Percentiles rank a stretch among this genome's conserved stretches.
Evolutionary conservation across 2,888 invertebrate genomes (phyloP).

Genomic region (Beris chalybata): DNA sequence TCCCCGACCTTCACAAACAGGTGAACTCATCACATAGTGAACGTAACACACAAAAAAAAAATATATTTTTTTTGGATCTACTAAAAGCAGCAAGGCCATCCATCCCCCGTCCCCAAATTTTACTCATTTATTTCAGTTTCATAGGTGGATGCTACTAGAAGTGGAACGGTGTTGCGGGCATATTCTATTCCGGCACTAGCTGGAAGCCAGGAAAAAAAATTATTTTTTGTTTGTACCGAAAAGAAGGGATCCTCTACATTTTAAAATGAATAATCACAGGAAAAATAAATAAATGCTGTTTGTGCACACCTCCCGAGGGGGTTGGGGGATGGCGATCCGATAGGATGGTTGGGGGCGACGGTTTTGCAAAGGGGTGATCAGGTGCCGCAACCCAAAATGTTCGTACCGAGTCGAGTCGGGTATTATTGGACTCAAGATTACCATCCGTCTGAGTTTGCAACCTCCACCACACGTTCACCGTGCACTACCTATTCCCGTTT

Average conservation of each 20-base stretch:
- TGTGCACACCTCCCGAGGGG: conserved; percentile 16
- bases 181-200: conserved; percentile 23
- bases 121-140: conserved; percentile 31
- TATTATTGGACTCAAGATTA: too few relatives aligned
- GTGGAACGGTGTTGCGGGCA: conserved; percentile 1
- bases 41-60: conserved; percentile 1
- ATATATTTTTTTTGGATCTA: conserved; percentile 3
- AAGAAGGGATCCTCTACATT: conserved; percentile 12
- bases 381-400: not conserved
- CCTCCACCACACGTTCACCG: not conserved
- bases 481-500: conserved; percentile 18
- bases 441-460: too few relatives aligned
- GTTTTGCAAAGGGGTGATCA: not conserved
- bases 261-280: conserved; percentile 30
- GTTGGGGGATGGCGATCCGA: not conserved
- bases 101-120: not conserved
- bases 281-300: conserved; percentile 31
- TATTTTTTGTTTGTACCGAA: not conserved
- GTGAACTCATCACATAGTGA: conserved; percentile 30
- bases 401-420: not conserved
- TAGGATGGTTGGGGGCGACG: not conserved
- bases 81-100: conserved; percentile 1
- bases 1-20: conserved; percentile 15
- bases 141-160: conserved; percentile 17
- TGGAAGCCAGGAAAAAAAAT: conserved; percentile 7